Base-by-base conservation (phyloP, 2,797 vertebrate genomes). In the Esox lucius region DNA sequence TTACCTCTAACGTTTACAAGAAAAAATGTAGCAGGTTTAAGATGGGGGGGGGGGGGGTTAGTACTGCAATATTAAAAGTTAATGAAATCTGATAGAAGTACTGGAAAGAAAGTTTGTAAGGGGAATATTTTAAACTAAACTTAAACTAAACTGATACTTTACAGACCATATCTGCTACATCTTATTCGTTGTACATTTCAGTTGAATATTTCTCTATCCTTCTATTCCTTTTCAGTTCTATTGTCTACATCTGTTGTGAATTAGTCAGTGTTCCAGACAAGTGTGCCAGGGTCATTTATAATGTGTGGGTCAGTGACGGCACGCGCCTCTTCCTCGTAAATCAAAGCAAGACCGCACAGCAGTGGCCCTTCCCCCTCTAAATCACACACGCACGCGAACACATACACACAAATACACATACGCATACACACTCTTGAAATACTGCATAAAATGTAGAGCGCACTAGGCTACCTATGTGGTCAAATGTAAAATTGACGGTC, bases 301-400 rank as follows among this genome's bases (percentile, higher is more conserved):
- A 74, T 78, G 35, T 77, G 64, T 51, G 79, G 83, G 70, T 70
- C 80, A 83, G 84, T 87, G 83, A 73, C 88, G 86, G 87, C 90
- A 90, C 88, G 91, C 90, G 91, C 77, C 85, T 81, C 17, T 69
- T 65, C 19, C 83, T 90, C 79, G 89, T 94, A 92, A 84, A 89
- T 79, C 70, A 90, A 89, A 81, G 12, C 49, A 6, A 5, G 42
- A 46, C 59, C 71, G 73, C 51, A 5, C 39, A n/a, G 35, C 73
- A 28, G 39, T 67, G 12, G 6, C 13, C 19, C 48, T 71, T 26
- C 22, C 69, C 31, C 66, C 70, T n/a, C 53, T 4, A 73, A 73
- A 49, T 69, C 67, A 72, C 73, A 82, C 75, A 75, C 67, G 12
- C 42, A 13, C 42, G 9, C 39, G 9, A 39, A 42, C 39, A 42